Percentiles rank a stretch among this genome's conserved stretches.
Conservation (phyloP, 2,113 vertebrate species). For the Notothenia rossii region DNA sequence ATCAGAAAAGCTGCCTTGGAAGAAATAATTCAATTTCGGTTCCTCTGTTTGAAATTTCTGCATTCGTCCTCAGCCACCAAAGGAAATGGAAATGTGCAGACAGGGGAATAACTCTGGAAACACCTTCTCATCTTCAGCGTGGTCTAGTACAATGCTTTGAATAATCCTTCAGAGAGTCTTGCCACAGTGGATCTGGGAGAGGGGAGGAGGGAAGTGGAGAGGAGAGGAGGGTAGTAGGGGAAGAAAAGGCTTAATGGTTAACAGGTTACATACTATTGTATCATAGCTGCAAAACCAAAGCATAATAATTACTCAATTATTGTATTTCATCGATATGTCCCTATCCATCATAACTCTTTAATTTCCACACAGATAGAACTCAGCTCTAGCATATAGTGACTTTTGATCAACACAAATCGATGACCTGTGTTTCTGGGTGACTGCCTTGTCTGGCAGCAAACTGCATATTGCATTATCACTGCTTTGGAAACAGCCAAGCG, state of each 20-base stretch:
- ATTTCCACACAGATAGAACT: constrained; percentile 50
- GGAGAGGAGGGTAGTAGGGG: neutral
- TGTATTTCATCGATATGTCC: constrained; percentile 46
- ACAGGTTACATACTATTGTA: neutral
- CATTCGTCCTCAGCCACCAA: constrained; percentile 17
- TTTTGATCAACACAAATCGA: constrained; percentile 66
- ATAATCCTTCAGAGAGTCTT: constrained; percentile 17
- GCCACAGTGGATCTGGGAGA: constrained; percentile 2
- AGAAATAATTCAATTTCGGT: constrained; percentile 32
- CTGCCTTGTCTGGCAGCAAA: constrained; percentile 34
- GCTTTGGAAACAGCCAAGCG: neutral
- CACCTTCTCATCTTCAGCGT: constrained; percentile 13
- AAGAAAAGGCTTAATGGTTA: neutral
- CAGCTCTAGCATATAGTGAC: constrained; percentile 54
- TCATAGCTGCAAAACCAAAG: constrained; percentile 22
- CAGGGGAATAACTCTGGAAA: constrained; percentile 22
- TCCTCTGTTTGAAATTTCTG: constrained; percentile 35
- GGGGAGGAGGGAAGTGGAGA: neutral
- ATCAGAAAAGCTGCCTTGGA: constrained; percentile 2
- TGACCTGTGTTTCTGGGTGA: constrained; percentile 49
- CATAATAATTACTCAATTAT: constrained; percentile 53
- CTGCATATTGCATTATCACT: constrained; percentile 23
- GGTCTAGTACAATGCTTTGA: constrained; percentile 33
- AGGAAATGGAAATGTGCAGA: constrained; percentile 42
- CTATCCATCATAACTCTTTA: constrained; percentile 52